phyloP scores from a whole-genome alignment of 1,140 invertebrate genomes.

The Helicorthomorpha holstii region DNA sequence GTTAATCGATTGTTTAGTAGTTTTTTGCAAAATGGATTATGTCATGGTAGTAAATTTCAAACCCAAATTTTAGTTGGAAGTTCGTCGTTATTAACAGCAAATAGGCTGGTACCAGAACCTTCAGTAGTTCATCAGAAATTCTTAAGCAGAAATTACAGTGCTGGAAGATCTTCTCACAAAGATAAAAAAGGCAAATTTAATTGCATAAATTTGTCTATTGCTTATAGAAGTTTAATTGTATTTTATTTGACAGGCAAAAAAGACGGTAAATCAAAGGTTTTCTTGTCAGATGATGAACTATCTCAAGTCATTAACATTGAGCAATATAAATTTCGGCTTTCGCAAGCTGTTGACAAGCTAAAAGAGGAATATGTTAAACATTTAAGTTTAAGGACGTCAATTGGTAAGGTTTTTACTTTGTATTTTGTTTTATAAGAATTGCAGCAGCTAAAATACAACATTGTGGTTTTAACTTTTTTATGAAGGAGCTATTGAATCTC shows the following conservation, averaged over 20 bases:
- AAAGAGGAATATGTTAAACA: slow-evolving; percentile 63
- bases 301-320: slow-evolving; percentile 49
- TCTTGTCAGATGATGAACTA: slow-evolving; percentile 47
- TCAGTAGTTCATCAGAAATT: no score
- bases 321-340: slow-evolving; percentile 43
- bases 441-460: background rate
- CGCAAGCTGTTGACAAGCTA: slow-evolving; percentile 43
- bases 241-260: slow-evolving; percentile 25
- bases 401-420: slow-evolving; percentile 34
- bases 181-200: no score
- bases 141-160: no score
- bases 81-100: no score
- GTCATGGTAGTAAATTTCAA: no score
- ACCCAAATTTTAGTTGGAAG: no score
- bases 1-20: no score
- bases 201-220: no score
- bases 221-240: background rate
- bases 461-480: slow-evolving; percentile 9
- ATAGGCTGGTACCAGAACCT: no score
- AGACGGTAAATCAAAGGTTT: slow-evolving; percentile 31
- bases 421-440: slow-evolving; percentile 37
- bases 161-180: no score
- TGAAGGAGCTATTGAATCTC: slow-evolving; percentile 53
- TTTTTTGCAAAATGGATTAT: no score
- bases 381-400: slow-evolving; percentile 29